Evolutionary conservation across 2,888 invertebrate genomes (phyloP).

Genomic region (Dilophus febrilis): DNA sequence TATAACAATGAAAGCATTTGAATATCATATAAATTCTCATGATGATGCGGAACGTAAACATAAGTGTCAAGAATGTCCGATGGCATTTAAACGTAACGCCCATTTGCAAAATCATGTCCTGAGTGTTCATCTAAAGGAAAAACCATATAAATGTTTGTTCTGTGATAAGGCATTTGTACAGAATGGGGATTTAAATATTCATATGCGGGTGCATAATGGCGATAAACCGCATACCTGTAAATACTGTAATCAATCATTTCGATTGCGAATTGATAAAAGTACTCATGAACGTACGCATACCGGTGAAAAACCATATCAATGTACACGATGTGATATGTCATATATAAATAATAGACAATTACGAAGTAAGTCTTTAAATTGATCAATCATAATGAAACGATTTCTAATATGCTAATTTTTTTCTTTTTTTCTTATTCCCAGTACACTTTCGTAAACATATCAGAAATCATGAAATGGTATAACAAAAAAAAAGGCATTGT

Average conservation of each 20-base stretch:
- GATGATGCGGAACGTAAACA: constrained; percentile 11
- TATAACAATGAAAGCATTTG: no score
- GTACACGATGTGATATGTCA: not conserved
- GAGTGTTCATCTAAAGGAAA: constrained; percentile 11
- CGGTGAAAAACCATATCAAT: constrained; percentile 9
- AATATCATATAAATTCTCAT: no score
- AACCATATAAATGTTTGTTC: constrained; percentile 9
- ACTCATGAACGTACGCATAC: constrained; percentile 11
- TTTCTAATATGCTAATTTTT: no score
- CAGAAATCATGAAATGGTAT: no score
- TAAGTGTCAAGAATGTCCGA: constrained; percentile 8
- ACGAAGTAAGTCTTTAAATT: no score
- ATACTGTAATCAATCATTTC: constrained; percentile 9
- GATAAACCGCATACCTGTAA: constrained; percentile 9
- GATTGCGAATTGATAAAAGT: constrained; percentile 9
- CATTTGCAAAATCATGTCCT: constrained; percentile 10
- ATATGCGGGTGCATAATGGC: constrained; percentile 9
- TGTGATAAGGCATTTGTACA: constrained; percentile 10
- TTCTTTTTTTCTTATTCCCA: no score
- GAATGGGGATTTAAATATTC: constrained; percentile 10
- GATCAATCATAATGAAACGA: no score
- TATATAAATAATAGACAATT: no score
- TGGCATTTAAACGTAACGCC: constrained; percentile 10
- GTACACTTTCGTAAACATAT: no score
- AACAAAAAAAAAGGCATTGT: no score